phyloP scores from a whole-genome alignment of 2,797 vertebrate species.

The Platalea minor region DNA sequence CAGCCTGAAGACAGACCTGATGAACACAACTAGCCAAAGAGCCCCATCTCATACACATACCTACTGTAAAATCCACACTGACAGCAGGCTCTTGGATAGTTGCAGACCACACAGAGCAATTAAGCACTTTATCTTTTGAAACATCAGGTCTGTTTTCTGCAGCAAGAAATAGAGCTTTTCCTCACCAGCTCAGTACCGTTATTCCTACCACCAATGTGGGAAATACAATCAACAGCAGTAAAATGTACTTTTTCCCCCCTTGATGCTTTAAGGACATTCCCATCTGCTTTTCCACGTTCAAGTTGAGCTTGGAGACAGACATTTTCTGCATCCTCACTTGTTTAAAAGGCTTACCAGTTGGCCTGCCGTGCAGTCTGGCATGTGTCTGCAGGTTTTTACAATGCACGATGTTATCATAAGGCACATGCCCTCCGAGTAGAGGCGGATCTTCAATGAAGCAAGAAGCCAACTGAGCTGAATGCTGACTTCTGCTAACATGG shows the following conservation, averaged over 20 bases:
- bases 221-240: neutral
- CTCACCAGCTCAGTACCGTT: neutral
- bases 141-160: neutral
- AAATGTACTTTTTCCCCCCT: neutral
- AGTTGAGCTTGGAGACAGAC: neutral
- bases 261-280: neutral
- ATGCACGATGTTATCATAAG: neutral
- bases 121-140: neutral
- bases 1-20: neutral
- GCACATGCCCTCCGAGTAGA: neutral
- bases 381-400: neutral
- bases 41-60: rapidly evolving
- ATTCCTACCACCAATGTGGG: neutral
- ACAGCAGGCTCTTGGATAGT: neutral
- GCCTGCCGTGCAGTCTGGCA: rapidly evolving
- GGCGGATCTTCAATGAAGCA: neutral
- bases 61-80: neutral
- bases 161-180: neutral
- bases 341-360: neutral
- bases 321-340: neutral
- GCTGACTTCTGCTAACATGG: neutral
- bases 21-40: neutral
- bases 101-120: neutral
- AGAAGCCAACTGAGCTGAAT: neutral
- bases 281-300: neutral